Conservation (phyloP, 2,888 invertebrate species). For the Athrips mouffetella region DNA sequence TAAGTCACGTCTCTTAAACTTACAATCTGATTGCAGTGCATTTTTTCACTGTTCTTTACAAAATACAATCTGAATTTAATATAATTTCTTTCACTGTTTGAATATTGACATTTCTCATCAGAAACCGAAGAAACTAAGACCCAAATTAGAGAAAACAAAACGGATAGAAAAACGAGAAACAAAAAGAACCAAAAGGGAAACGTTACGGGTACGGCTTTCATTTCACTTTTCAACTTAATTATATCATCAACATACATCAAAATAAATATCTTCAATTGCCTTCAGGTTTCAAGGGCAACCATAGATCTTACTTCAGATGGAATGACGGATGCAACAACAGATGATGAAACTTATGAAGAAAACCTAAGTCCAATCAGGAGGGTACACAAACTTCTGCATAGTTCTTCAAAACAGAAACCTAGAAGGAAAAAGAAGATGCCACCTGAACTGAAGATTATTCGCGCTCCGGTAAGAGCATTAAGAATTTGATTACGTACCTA, state of each 20-base stretch:
- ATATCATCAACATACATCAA: background rate
- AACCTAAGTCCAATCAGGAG: slow-evolving; percentile 66
- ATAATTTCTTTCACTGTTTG: background rate
- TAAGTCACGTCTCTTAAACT: too few relatives aligned
- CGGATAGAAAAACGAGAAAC: slow-evolving; percentile 60
- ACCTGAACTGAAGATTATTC: slow-evolving; percentile 71
- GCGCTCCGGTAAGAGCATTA: slow-evolving; percentile 57
- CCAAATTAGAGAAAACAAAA: slow-evolving; percentile 65
- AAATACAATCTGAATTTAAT: too few relatives aligned
- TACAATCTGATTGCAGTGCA: too few relatives aligned
- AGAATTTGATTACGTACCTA: too few relatives aligned
- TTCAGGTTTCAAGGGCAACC: slow-evolving; percentile 77
- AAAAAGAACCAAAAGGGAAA: slow-evolving; percentile 73
- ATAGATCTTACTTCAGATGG: slow-evolving; percentile 82
- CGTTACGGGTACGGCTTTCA: slow-evolving; percentile 67
- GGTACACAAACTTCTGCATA: slow-evolving; percentile 62
- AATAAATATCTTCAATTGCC: slow-evolving; percentile 10
- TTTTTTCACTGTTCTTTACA: too few relatives aligned
- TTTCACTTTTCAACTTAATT: background rate
- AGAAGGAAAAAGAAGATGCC: slow-evolving; percentile 75
- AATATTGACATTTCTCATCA: slow-evolving; percentile 32
- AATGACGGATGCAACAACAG: slow-evolving; percentile 81
- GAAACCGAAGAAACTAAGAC: slow-evolving; percentile 56
- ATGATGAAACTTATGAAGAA: slow-evolving; percentile 76
- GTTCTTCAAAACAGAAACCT: slow-evolving; percentile 54